These are phyloP conservation scores for Hanleya hanleyi DNA, from an alignment of 2,888 invertebrate genomes.

Conservation along the genomic window DNA sequence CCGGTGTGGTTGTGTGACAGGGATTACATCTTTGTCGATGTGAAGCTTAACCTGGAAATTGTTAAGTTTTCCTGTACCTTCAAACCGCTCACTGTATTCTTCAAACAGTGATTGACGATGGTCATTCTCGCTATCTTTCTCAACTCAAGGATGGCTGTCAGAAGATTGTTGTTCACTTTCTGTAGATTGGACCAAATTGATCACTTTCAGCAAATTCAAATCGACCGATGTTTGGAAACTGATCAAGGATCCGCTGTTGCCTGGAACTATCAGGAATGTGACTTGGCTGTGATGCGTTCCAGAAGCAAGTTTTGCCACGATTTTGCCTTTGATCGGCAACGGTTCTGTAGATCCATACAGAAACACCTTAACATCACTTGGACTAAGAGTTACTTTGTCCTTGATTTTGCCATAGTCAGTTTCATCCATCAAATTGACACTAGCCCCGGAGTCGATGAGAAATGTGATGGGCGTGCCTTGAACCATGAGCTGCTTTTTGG, in stretches of 20 bases:
- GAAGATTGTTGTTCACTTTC: background rate
- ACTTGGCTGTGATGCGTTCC: background rate
- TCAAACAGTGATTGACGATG: background rate
- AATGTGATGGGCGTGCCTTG: background rate
- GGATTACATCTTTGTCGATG: conserved; percentile 23
- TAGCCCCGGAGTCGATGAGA: conserved; percentile 6
- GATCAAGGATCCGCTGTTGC: conserved; percentile 1
- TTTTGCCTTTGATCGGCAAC: background rate
- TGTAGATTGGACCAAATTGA: background rate
- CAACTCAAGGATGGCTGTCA: no score
- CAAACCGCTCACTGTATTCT: conserved; percentile 11
- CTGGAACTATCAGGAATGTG: conserved; percentile 2
- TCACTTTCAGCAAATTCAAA: background rate
- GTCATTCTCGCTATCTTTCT: no score
- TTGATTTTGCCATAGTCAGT: conserved; percentile 4
- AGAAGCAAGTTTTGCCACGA: background rate
- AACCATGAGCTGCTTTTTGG: background rate
- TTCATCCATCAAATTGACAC: conserved; percentile 5
- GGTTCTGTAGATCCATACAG: background rate
- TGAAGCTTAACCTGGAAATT: conserved; percentile 18
- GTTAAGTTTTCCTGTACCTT: conserved; percentile 12
- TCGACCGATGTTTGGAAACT: conserved; percentile 1
- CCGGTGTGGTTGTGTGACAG: conserved; percentile 24
- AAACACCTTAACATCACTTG: background rate
- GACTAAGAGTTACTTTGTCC: background rate